Percentiles rank a stretch among this genome's conserved stretches.
These are phyloP conservation scores for Eulimnadia texana DNA, from an alignment of 1,140 invertebrate genomes.

Conservation along the genomic window DNA sequence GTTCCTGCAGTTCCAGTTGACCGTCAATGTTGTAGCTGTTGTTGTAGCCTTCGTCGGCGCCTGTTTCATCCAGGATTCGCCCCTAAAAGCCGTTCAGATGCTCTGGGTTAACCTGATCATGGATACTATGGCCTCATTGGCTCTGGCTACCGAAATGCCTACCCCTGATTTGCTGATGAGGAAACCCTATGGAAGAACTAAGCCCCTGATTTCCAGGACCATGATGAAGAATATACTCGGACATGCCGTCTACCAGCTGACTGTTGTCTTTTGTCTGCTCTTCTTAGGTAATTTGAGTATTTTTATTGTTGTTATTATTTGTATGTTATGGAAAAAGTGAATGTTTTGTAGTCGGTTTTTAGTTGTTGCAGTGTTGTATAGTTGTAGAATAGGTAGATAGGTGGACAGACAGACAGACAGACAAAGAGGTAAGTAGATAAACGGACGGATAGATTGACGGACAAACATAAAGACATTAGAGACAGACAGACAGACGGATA, in stretches of 20 bases:
- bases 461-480: too few relatives aligned
- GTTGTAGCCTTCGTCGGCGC: conserved; percentile 48
- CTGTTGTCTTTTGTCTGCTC: conserved; percentile 43
- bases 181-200: conserved; percentile 50
- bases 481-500: too few relatives aligned
- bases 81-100: conserved; percentile 45
- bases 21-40: conserved; percentile 52
- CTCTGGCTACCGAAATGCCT: conserved; percentile 50
- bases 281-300: conserved; percentile 31
- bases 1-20: conserved; percentile 55
- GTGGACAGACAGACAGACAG: too few relatives aligned
- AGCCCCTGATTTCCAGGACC: conserved; percentile 44
- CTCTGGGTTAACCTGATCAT: conserved; percentile 59
- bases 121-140: conserved; percentile 54
- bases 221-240: conserved; percentile 55
- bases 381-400: too few relatives aligned
- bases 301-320: neutral
- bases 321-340: too few relatives aligned
- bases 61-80: conserved; percentile 38
- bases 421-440: too few relatives aligned
- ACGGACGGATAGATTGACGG: too few relatives aligned
- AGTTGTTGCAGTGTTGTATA: too few relatives aligned
- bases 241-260: conserved; percentile 46
- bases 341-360: too few relatives aligned
- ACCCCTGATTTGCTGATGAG: conserved; percentile 42